Evolutionary conservation across 2,888 invertebrate species (phyloP), one percentile per base, ranked within the genome.

Genomic region (Penaeus monodon): DNA sequence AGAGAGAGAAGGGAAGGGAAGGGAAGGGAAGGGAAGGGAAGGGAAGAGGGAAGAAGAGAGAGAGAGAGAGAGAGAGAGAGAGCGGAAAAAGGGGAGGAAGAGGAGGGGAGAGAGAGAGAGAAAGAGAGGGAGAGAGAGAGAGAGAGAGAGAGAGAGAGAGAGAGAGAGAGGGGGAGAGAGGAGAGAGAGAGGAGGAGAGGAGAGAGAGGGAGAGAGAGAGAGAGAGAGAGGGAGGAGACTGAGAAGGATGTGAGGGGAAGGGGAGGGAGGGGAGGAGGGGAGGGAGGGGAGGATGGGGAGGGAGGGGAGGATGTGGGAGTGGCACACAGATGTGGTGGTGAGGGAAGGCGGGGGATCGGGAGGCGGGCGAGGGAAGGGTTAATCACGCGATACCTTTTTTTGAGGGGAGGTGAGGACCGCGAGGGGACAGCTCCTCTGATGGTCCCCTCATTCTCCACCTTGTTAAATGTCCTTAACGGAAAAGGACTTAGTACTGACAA

Each of bases 311-410:
- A 24, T 27, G 73, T 29, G 29, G 57, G 29, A 29, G 77, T 57
- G 27, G 77, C 57, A 57, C 57, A 57, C 57, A 57, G 57, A 57
- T 57, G 57, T 57, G 57, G 57, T 57, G 10, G 29, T 27, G 33
- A 33, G 70, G 70, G 70, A 57, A 38, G 22, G 29, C 33, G 73
- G 27, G 57, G 44, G 57, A 2, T 27, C 20, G 38, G 29, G 57
- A 57, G 57, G 77, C 33, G 27, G 77, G 27, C 63, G 57, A 77
- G 49, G 76, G 76, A 80, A 80, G 80, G 66, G 80, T 80, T 80
- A 80, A 80, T 80, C 80, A 80, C 66, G 66, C 80, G 66, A 66
- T 66, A 27, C 80, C 80, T 33, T 57, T 77, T 77, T 77, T 77
- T 49, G 22, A 77, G 77, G 27, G 29, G 77, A 57, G 77, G 57